phyloP scores from a whole-genome alignment of 2,113 vertebrate genomes.

The Corythornis vintsioides region DNA sequence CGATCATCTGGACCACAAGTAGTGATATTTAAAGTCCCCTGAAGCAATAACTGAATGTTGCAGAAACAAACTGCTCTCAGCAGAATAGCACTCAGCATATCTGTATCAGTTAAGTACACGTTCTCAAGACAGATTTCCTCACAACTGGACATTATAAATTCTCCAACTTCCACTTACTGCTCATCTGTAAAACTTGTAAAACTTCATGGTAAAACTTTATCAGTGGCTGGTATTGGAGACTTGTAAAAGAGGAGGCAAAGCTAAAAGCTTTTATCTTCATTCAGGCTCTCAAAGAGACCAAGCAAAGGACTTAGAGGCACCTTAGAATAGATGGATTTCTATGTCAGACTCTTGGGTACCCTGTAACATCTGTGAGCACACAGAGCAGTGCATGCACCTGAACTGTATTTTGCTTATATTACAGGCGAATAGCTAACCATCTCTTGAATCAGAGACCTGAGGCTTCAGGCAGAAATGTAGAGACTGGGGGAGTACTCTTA shows the following conservation, averaged over 20 bases:
- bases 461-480: neutral
- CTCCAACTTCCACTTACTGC: neutral
- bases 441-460: neutral
- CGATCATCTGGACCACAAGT: conserved; percentile 7
- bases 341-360: neutral
- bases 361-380: neutral
- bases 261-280: neutral
- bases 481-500: neutral
- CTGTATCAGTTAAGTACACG: conserved; percentile 41
- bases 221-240: neutral
- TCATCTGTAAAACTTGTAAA: neutral
- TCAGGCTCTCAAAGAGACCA: neutral
- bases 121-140: conserved; percentile 8
- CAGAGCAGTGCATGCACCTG: neutral
- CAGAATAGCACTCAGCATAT: conserved; percentile 34
- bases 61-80: conserved; percentile 42
- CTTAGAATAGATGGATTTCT: neutral
- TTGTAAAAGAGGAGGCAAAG: neutral
- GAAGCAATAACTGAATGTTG: conserved; percentile 35
- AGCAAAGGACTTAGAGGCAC: neutral
- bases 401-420: neutral
- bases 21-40: conserved; percentile 53
- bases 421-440: neutral
- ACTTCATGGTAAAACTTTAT: neutral
- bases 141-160: neutral